Base-by-base conservation (phyloP, 2,888 invertebrate genomes). In the Camponotus fellah region DNA sequence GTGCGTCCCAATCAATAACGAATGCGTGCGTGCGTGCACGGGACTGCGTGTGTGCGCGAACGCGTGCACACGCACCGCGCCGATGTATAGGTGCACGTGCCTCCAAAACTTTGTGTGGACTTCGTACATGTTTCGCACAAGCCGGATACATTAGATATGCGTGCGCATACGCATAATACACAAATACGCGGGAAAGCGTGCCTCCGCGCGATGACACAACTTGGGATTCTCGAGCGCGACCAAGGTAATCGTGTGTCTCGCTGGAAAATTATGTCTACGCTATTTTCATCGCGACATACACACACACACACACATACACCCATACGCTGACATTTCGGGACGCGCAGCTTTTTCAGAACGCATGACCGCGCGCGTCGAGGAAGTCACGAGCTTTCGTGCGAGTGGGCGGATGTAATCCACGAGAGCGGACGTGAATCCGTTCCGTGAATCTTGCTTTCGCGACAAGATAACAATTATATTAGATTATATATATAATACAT, bases 21-120 rank as follows among this genome's bases (percentile, higher is more conserved):
- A 89, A 88, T 90, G 88, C 90, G 90, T 90, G 89, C 90, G 90
- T 90, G 89, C 88, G 88, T 86, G 88, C 87, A 86, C 89, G 83
- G 83, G 34, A 34, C 80, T 80, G 74, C 72, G 74, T 60, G 80
- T 58, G 60, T 72, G 72, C 37, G 64, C 26, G 76, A 34, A 65
- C 84, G 85, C 83, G 84, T 84, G 79, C 84, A 62, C 58, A 71
- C 40, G 53, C 32, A n/a, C 74, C 34, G 53, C 66, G 60, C 68
- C 75, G 21, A 85, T 89, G 92, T 80, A 60, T 90, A 87, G 87
- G 91, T 92, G 92, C 93, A 92, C 91, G 92, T 91, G 91, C 90
- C 90, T 83, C 85, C 85, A 86, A 91, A 90, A 88, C 79, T 89
- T 88, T 69, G 26, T 26, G 88, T 86, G 85, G 65, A 90, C 85